phyloP scores from a whole-genome alignment of 2,888 invertebrate genomes.

The Philaethria dido region DNA sequence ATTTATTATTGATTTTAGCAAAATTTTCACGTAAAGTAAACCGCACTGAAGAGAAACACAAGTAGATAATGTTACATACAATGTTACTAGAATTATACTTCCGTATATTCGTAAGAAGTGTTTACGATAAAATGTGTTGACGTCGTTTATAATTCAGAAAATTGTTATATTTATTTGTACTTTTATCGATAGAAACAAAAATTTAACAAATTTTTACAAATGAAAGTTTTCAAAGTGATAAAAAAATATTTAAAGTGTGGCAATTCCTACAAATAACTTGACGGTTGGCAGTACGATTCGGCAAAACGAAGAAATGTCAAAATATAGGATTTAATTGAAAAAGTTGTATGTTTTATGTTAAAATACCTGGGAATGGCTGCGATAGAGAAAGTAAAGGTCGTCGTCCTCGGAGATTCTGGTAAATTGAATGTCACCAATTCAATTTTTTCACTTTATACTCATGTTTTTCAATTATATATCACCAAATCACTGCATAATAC shows the following conservation, averaged over 20 bases:
- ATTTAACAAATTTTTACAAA: neutral
- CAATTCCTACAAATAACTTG: slow-evolving; percentile 32
- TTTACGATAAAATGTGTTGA: neutral
- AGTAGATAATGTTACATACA: slow-evolving; percentile 11
- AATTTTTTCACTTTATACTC: slow-evolving; percentile 50
- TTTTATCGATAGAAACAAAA: neutral
- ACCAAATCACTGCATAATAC: slow-evolving; percentile 33
- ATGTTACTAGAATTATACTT: slow-evolving; percentile 17
- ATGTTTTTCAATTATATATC: slow-evolving; percentile 18
- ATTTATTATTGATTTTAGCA: slow-evolving; percentile 76
- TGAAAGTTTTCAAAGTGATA: neutral
- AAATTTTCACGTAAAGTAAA: slow-evolving; percentile 47
- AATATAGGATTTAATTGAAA: slow-evolving; percentile 47
- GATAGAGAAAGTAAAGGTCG: slow-evolving; percentile 94
- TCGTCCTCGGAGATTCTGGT: slow-evolving; percentile 97
- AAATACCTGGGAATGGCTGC: slow-evolving; percentile 86
- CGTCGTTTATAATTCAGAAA: neutral
- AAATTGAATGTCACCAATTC: slow-evolving; percentile 55
- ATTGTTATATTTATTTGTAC: neutral
- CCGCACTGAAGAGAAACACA: slow-evolving; percentile 33
- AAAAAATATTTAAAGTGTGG: slow-evolving; percentile 21
- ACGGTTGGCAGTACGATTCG: slow-evolving; percentile 37
- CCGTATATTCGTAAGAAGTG: neutral
- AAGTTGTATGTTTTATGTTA: slow-evolving; percentile 60
- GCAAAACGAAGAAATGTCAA: slow-evolving; percentile 41